phyloP scores from a whole-genome alignment of 2,888 invertebrate genomes.

The Dasypolia templi region DNA sequence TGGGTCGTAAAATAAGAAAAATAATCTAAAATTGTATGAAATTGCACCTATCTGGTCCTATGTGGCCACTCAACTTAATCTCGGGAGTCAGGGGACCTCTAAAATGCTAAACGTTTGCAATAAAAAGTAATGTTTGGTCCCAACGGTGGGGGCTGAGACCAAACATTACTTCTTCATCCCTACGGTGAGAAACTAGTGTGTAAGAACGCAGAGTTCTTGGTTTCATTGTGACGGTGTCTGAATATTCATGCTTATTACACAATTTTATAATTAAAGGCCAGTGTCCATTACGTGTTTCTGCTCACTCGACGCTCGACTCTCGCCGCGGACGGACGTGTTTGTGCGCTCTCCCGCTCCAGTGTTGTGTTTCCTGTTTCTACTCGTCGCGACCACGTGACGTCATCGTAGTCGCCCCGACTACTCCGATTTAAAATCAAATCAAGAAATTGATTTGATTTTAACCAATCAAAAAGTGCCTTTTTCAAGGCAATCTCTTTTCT shows the following conservation, averaged over 20 bases:
- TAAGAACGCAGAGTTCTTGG: constrained; percentile 42
- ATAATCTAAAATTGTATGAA: constrained; percentile 25
- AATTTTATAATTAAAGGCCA: constrained; percentile 56
- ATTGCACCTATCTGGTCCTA: constrained; percentile 53
- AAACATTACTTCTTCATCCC: constrained; percentile 26
- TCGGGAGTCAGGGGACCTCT: constrained; percentile 41
- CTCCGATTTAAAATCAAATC: too few species aligned
- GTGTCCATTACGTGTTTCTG: constrained; percentile 5
- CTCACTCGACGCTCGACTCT: too few species aligned
- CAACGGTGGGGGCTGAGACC: constrained; percentile 11
- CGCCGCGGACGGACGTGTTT: too few species aligned
- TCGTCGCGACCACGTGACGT: too few species aligned
- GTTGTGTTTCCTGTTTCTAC: too few species aligned
- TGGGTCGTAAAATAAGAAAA: constrained; percentile 36
- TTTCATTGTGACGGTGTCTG: constrained; percentile 18
- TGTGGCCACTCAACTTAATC: constrained; percentile 49
- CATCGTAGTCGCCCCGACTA: too few species aligned
- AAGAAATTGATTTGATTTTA: too few species aligned
- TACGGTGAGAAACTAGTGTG: constrained; percentile 35
- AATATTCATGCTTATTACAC: constrained; percentile 58
- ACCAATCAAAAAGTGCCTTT: too few species aligned
- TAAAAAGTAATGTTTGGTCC: constrained; percentile 59
- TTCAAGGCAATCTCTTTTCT: too few species aligned
- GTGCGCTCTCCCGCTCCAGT: too few species aligned
- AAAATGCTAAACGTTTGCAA: constrained; percentile 57